Evolutionary conservation across 1,140 invertebrate genomes (phyloP), one percentile per base, ranked within the genome.

Genomic region (Cepaea nemoralis): DNA sequence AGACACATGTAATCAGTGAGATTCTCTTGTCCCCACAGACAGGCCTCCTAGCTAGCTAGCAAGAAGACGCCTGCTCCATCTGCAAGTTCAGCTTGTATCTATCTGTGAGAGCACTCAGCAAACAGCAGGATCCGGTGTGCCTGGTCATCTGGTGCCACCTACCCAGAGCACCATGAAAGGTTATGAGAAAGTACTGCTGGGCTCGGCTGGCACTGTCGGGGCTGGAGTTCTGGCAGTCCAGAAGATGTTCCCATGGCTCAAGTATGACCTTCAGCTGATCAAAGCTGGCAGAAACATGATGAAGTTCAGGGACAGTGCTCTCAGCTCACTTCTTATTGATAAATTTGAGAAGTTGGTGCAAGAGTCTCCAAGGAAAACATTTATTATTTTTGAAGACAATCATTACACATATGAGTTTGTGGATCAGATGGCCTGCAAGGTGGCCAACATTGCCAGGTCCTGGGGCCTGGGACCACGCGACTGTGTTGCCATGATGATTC

Each of bases 341-440:
- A 85, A 83, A 80, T 89, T 89, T 86, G 87, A 89, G 77, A 80
- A 82, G 31, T 67, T 77, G 27, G 88, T 85, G 33, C 70, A n/a
- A 1, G 83, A 83, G 55, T 33, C 81, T 55, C 85, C 85, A 48
- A 80, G 82, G 31, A 86, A 86, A 37, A 24, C 84, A 8, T 85
- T 86, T 48, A 77, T 89, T 35, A 86, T 88, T 10, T 89, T 86
- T 83, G 87, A 88, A 48, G 85, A 86, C 59, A 82, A 83, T 37
- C 27, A 81, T 16, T 89, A 85, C 67, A 83, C 83, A 10, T 89
- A 84, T 77, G 82, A 86, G 69, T 85, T 85, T 48, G 83, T 88
- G 69, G 84, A 89, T 79, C 77, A 85, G n/a, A 83, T 87, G 71
- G 86, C 87, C 0, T 87, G 85, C 45, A 86, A 77, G 67, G 86